phyloP scores from a whole-genome alignment of 2,113 vertebrate genomes.

The Cynopterus brachyotis region DNA sequence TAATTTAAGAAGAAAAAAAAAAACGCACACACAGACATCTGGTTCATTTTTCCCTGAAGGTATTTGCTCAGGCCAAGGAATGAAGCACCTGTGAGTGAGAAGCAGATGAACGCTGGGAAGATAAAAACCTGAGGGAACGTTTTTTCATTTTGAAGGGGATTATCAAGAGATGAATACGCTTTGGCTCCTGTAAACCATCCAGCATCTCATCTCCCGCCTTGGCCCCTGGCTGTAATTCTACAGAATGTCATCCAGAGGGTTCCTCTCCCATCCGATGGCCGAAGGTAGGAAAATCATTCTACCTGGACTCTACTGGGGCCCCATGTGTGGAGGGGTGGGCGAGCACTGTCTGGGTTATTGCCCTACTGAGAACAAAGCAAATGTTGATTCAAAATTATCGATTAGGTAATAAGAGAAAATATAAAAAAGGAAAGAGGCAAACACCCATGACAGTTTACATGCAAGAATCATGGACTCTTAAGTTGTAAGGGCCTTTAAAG shows the following conservation, averaged over 20 bases:
- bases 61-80: slow-evolving; percentile 2
- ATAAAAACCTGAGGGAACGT: neutral
- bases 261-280: neutral
- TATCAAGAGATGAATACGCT: neutral
- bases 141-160: slow-evolving; percentile 14
- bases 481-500: neutral
- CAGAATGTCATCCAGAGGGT: neutral
- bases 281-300: neutral
- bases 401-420: neutral
- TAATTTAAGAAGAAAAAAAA: neutral
- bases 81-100: slow-evolving; percentile 17
- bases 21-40: neutral
- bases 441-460: neutral
- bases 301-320: neutral
- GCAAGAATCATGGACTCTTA: neutral
- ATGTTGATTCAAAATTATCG: neutral
- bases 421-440: neutral
- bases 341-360: neutral
- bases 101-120: neutral
- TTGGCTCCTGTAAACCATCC: neutral
- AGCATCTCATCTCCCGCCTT: neutral
- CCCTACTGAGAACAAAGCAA: neutral
- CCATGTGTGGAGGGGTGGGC: accelerated
- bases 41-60: slow-evolving; percentile 47
- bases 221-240: neutral